These are phyloP conservation scores for Panthera uncia DNA, from an alignment of 2,113 vertebrate species.

Conservation along the genomic window DNA sequence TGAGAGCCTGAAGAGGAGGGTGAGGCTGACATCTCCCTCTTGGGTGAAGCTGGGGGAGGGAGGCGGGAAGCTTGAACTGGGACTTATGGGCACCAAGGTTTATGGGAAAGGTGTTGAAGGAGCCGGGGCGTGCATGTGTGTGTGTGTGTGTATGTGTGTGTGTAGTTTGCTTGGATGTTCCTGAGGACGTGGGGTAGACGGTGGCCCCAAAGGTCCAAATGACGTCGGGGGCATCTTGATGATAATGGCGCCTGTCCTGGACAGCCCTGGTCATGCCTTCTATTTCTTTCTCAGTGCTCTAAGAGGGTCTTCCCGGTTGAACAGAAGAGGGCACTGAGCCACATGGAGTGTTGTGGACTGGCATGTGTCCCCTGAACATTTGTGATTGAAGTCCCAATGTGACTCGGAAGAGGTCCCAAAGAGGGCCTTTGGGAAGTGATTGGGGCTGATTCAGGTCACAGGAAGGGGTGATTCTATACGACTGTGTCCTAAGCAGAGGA, in stretches of 20 bases:
- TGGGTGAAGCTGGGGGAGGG: not conserved
- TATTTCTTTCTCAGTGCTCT: too few relatives aligned
- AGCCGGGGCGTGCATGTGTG: not conserved
- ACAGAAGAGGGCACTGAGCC: not conserved
- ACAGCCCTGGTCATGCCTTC: not conserved
- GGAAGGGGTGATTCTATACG: too few relatives aligned
- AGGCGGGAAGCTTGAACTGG: accelerated
- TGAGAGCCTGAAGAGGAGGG: not conserved
- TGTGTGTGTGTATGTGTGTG: too few relatives aligned
- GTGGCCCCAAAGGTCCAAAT: not conserved
- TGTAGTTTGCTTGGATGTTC: not conserved
- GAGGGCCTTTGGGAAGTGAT: not conserved
- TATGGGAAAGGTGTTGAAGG: not conserved
- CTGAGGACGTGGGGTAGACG: accelerated
- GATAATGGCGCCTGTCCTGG: accelerated
- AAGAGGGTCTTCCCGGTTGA: not conserved
- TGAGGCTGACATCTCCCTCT: not conserved
- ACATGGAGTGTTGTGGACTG: not conserved
- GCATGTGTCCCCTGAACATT: not conserved
- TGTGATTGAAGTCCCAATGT: not conserved
- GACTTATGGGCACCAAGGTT: not conserved
- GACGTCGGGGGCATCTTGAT: not conserved
- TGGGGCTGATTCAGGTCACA: not conserved
- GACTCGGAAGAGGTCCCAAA: not conserved
- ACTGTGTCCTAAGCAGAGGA: not conserved